Evolutionary conservation across 2,113 vertebrate genomes (phyloP).

Genomic region (Labeo catla): DNA sequence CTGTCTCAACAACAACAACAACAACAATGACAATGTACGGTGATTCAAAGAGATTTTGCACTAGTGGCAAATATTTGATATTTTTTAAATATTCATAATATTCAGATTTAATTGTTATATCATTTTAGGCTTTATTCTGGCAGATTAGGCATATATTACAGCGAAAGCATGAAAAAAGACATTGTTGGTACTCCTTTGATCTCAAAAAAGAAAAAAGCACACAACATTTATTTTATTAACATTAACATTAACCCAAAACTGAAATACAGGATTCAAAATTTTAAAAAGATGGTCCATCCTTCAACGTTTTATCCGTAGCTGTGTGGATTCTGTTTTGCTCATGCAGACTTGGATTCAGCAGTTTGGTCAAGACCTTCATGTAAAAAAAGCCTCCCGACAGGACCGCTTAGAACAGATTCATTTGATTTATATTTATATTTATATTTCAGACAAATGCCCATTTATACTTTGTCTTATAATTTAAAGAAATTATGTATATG

Average conservation of each 20-base stretch:
- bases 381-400: background rate
- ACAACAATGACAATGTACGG: background rate
- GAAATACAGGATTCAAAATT: background rate
- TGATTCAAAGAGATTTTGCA: background rate
- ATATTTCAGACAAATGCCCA: background rate
- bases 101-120: background rate
- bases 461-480: background rate
- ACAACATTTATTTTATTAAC: background rate
- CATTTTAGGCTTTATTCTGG: background rate
- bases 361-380: background rate
- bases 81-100: background rate
- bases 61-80: background rate
- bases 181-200: background rate
- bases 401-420: background rate
- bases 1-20: conserved; percentile 6
- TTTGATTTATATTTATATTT: background rate
- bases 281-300: background rate
- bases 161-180: background rate
- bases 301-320: background rate
- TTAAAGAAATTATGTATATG: background rate
- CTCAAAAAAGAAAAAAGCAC: background rate
- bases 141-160: background rate
- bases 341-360: background rate
- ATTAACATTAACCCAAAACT: background rate
- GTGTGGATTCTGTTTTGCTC: conserved; percentile 7